Evolutionary conservation across 1,140 invertebrate species (phyloP).

Genomic region (Bombus waltoni): DNA sequence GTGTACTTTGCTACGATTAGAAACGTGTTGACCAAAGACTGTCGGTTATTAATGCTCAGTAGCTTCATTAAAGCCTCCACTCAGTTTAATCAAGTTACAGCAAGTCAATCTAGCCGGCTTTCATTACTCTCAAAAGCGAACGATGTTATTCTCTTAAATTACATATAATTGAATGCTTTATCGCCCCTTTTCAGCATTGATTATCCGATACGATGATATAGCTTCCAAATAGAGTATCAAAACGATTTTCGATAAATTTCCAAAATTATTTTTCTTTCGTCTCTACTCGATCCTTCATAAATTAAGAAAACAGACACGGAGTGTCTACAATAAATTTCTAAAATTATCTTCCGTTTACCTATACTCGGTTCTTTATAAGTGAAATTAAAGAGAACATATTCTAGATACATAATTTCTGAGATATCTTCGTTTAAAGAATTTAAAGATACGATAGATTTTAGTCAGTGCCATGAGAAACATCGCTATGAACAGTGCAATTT

Average conservation of each 20-base stretch:
- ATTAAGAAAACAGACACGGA: no score
- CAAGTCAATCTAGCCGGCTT: constrained; percentile 5
- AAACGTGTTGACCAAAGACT: neutral
- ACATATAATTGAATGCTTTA: neutral
- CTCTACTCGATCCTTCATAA: no score
- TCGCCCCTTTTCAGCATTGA: neutral
- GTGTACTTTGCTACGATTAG: neutral
- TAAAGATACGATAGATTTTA: neutral
- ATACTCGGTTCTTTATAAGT: no score
- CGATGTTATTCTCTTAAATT: neutral
- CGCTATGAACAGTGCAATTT: no score
- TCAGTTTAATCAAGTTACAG: constrained; percentile 11
- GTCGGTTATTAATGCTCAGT: neutral
- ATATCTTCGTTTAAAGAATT: neutral
- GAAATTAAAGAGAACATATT: no score
- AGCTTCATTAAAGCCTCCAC: neutral
- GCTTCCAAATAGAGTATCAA: no score
- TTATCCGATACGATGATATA: neutral
- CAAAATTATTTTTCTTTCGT: neutral
- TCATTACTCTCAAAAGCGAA: neutral
- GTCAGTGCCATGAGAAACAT: no score
- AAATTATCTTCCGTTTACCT: no score
- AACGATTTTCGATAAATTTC: neutral
- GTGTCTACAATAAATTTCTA: no score
- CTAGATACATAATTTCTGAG: no score